These are phyloP conservation scores for Sarcoramphus papa DNA, from an alignment of 2,797 vertebrate species.

Conservation along the genomic window DNA sequence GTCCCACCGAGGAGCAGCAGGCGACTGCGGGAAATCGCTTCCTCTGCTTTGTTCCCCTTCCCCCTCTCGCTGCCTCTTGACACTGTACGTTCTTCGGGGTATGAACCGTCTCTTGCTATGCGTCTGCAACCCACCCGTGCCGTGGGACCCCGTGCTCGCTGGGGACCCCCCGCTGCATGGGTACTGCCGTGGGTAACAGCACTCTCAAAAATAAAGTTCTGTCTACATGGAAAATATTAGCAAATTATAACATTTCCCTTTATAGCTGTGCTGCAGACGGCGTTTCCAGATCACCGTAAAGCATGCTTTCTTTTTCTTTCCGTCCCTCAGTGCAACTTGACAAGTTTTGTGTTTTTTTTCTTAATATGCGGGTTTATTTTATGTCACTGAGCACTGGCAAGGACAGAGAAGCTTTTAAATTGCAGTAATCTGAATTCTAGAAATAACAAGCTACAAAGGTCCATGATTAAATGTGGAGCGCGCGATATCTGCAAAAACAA, in stretches of 20 bases:
- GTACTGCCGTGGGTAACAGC: not conserved
- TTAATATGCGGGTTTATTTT: not conserved
- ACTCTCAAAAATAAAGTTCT: not conserved
- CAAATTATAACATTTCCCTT: not conserved
- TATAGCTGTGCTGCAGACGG: not conserved
- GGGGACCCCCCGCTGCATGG: fast-evolving
- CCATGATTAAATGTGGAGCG: not conserved
- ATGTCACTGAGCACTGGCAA: not conserved
- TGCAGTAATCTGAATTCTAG: slow-evolving; percentile 25
- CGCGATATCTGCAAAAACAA: not conserved
- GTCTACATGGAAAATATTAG: not conserved
- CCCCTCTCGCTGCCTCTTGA: not conserved
- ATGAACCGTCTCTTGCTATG: fast-evolving
- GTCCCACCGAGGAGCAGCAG: not conserved
- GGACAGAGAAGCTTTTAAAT: slow-evolving; percentile 11
- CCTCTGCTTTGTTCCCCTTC: not conserved
- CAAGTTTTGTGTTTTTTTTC: not conserved
- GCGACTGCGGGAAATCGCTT: fast-evolving
- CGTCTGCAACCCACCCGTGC: not conserved
- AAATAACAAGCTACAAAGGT: slow-evolving; percentile 34
- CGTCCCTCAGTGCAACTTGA: not conserved
- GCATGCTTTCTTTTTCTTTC: not conserved
- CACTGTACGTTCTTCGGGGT: fast-evolving
- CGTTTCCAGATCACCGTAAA: not conserved
- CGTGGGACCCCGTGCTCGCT: fast-evolving